Percentiles rank a stretch among this genome's conserved stretches.
phyloP scores from a whole-genome alignment of 2,888 invertebrate genomes.

The Cylloceria caligata region DNA sequence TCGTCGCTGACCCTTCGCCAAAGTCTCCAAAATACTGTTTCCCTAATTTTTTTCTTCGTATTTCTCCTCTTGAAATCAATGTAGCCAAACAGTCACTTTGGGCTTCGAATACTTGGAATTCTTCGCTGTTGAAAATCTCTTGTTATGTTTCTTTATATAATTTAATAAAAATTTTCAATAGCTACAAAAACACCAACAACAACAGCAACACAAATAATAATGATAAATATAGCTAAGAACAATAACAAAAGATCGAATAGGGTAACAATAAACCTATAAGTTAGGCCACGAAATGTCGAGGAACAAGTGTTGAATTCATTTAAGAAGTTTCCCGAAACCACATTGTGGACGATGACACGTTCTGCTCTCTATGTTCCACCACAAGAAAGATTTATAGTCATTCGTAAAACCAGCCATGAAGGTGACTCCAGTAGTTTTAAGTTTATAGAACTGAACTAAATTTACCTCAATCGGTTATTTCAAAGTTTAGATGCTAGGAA shows the following conservation, averaged over 20 bases:
- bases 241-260: too few species aligned
- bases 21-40: slow-evolving; percentile 22
- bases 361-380: slow-evolving; percentile 7
- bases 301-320: not conserved
- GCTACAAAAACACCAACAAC: not conserved
- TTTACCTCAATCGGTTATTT: not conserved
- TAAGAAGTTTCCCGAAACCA: not conserved
- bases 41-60: slow-evolving; percentile 1
- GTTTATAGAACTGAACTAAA: not conserved
- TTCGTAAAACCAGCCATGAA: not conserved
- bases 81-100: slow-evolving; percentile 21
- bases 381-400: slow-evolving; percentile 8
- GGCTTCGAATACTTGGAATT: slow-evolving; percentile 26
- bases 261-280: too few species aligned
- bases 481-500: not conserved
- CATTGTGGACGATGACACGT: not conserved
- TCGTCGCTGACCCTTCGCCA: slow-evolving; percentile 48
- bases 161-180: not conserved
- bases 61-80: slow-evolving; percentile 15
- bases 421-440: not conserved
- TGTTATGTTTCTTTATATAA: not conserved
- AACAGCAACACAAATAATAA: not conserved
- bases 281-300: not conserved
- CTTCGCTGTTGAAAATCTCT: not conserved
- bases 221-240: too few species aligned